Base-by-base conservation (phyloP, 2,113 vertebrate species). In the Xiphophorus maculatus region DNA sequence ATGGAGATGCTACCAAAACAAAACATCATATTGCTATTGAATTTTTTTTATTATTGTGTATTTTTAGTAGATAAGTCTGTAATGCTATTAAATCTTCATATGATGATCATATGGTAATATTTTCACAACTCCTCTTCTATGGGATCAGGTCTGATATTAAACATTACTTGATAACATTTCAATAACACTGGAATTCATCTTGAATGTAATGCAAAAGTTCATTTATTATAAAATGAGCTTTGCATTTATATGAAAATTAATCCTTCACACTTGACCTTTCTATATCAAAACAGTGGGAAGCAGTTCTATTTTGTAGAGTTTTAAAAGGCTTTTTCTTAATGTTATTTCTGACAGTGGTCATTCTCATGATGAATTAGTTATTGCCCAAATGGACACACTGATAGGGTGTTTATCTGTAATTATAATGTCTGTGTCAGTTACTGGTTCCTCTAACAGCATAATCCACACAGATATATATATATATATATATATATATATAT, bases 191-290 rank as follows among this genome's bases (percentile, higher is more conserved):
- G 48, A 13, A 32, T 71, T 81, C 28, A 48, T 77, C 73, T 72
- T 37, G 37, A 48, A 63, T 9, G 37, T 51, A 42, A 44, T 69
- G 4, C 42, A 63, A 25, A 11, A 64, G 70, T 68, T 62, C 14
- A 30, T n/a, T 25, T 58, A 58, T 68, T 32, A n/a, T n/a, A 65
- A 33, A 60, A 22, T 48, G 64, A 77, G 60, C 22, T 71, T 13
- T 32, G 12, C 33, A 30, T 67, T 74, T 10, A 60, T 70, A 42
- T 33, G 12, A n/a, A 40, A 69, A 30, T 29, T 33, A 8, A 17
- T 64, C 5, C 29, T 33, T 5, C 15, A 5, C 17, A 19, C 15
- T 11, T 64, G 44, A 48, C 62, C 62, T 32, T 29, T 63, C 14
- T 51, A 22, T 25, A 5, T 6, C 63, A 33, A 33, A 64, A 17